Conservation (phyloP, 2,888 invertebrate species). For the Cabera pusaria region DNA sequence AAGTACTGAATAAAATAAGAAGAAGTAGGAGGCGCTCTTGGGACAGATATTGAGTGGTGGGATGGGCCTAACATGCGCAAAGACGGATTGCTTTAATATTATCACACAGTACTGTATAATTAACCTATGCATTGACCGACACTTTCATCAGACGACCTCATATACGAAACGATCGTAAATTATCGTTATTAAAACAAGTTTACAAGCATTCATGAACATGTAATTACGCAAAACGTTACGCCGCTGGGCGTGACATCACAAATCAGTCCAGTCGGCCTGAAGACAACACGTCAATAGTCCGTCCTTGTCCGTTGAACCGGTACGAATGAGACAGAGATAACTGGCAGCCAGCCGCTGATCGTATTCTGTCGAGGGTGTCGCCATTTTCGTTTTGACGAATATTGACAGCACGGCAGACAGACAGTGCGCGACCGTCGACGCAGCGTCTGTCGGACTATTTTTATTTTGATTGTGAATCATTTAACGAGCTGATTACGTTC, state of each 20-base stretch:
- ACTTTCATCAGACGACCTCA: slow-evolving; percentile 72
- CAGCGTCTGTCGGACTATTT: slow-evolving; percentile 78
- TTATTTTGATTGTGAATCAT: slow-evolving; percentile 81
- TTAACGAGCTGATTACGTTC: slow-evolving; percentile 63
- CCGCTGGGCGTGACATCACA: slow-evolving; percentile 84
- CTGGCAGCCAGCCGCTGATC: slow-evolving; percentile 73
- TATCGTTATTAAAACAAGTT: slow-evolving; percentile 79
- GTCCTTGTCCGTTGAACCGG: slow-evolving; percentile 48
- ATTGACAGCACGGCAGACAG: slow-evolving; percentile 86
- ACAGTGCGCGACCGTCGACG: slow-evolving; percentile 80
- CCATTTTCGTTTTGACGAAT: slow-evolving; percentile 89
- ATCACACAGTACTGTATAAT: slow-evolving; percentile 54
- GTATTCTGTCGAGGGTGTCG: slow-evolving; percentile 85
- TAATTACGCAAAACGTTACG: slow-evolving; percentile 84
- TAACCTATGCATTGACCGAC: slow-evolving; percentile 62
- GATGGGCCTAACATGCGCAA: slow-evolving; percentile 82
- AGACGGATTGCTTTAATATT: slow-evolving; percentile 65
- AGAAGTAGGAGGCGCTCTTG: slow-evolving; percentile 79
- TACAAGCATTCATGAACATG: slow-evolving; percentile 68
- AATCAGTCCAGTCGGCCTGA: slow-evolving; percentile 76
- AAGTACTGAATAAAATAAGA: slow-evolving; percentile 76
- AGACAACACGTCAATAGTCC: slow-evolving; percentile 66
- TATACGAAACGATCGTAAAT: slow-evolving; percentile 68
- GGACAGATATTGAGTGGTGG: slow-evolving; percentile 84
- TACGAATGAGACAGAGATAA: slow-evolving; percentile 48